A percentile compares a stretch with the other conserved stretches of the same genome.
Conservation (phyloP, 2,797 vertebrate species). For the Sylvia borin region DNA sequence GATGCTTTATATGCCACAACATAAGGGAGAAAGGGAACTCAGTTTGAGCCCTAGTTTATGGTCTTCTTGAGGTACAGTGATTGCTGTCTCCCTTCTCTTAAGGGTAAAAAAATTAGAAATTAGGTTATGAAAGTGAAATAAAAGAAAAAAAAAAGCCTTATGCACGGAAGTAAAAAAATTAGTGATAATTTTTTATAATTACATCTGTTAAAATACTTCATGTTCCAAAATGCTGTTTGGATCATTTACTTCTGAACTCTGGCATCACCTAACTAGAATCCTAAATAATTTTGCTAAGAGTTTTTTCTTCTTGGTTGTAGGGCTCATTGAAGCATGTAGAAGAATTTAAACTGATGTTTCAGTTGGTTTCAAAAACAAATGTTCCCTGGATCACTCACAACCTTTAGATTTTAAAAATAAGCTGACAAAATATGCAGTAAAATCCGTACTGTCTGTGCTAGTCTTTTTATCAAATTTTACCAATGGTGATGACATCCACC, state of each 20-base stretch:
- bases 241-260: background rate
- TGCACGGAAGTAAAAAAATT: background rate
- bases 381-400: background rate
- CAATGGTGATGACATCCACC: background rate
- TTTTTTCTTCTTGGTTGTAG: background rate
- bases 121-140: background rate
- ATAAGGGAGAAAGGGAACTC: background rate
- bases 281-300: background rate
- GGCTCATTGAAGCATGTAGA: fast-evolving
- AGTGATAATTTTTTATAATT: background rate
- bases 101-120: background rate
- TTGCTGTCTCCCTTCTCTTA: background rate
- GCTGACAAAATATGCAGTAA: background rate
- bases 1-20: background rate
- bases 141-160: fast-evolving
- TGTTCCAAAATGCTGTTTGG: background rate
- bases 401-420: background rate
- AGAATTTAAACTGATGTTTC: background rate
- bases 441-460: background rate
- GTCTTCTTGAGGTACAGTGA: background rate
- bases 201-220: background rate
- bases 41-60: background rate
- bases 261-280: background rate
- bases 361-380: background rate
- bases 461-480: background rate